Base-by-base conservation (phyloP, 2,797 vertebrate genomes). In the Megaceryle alcyon region DNA sequence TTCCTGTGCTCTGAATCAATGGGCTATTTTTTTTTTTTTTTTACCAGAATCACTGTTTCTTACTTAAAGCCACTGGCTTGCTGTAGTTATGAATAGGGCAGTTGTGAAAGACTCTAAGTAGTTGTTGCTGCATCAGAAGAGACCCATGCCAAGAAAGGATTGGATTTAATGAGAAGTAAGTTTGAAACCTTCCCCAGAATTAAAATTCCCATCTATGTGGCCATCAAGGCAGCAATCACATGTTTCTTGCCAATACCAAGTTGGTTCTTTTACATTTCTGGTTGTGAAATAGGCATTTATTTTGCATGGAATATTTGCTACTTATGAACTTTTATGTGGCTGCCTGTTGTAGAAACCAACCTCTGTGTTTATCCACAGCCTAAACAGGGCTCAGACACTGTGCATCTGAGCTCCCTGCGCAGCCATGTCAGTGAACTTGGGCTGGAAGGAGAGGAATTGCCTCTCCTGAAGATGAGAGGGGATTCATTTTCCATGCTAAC, bases 201-300 rank as follows among this genome's bases (percentile, higher is more conserved):
- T 59, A 21, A 77, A 94, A 92, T 82, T 71, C 88, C 53, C 22
- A 1, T 9, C 35, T 39, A 8, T 7, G 23, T 19, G 23, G 35
- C 73, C 53, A 18, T 8, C 0, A 1, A 10, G 29, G 53, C 0
- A 0, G 26, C 0, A 0, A 46, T 44, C 5, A 1, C 0, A 0
- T 14, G 0, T 81, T 91, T 78, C 69, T 72, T 1, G 0, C 48
- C 5, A 2, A 2, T 33, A 35, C 44, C 12, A 41, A 64, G 43
- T 5, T 2, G 12, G 7, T 43, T 43, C 3, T 46, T 71, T 84
- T 28, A 37, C 0, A 0, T 71, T 78, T 75, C 28, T 5, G 10
- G 64, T 25, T 6, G 41, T n/a, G 41, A 10, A 10, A 28, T 8
- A 46, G 35, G 16, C 37, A 39, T 54, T 92, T 59, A 56, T 94